Evolutionary conservation across 2,888 invertebrate species (phyloP), one percentile per base, ranked within the genome.

Genomic region (Alsophila aescularia): DNA sequence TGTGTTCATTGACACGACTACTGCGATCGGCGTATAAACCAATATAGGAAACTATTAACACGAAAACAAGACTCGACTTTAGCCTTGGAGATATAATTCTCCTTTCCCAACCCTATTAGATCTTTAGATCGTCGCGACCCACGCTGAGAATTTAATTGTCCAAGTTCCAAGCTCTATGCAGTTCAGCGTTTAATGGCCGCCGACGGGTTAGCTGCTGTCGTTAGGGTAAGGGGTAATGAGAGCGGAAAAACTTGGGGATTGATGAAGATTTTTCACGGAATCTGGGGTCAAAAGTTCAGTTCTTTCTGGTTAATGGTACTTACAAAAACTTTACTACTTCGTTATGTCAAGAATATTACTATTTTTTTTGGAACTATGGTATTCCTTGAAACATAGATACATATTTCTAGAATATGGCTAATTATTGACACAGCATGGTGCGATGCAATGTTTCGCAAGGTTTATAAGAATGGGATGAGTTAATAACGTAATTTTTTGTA

Each of bases 121-220:
- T 81, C 79, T 79, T 73, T 69, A 68, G 74, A 73, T 71, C 72
- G 63, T 72, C 79, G 81, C 79, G 79, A 79, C 77, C 66, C 73
- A 69, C 63, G 62, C 73, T 72, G 73, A 76, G 79, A 77, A 83
- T 84, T 85, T 84, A 85, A 86, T 84, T 81, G 80, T 81, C 72
- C 71, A 85, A 87, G 77, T 85, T 85, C 79, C 71, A 65, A 73
- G 75, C 81, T 81, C 79, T 76, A 81, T 81, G 79, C 84, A 80
- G 80, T 79, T 77, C 70, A 70, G 66, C 70, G 74, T 75, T 79
- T 81, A 83, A 83, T 78, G 76, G 74, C 72, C 36, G 77, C 66
- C 74, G 70, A 45, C 72, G 75, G 72, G 79, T 77, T 80, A 75
- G 79, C 69, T 72, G 66, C 52, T 62, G 67, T 69, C 64, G 68